Evolutionary conservation across 1,140 invertebrate species (phyloP).

Genomic region (Bombus confusus): DNA sequence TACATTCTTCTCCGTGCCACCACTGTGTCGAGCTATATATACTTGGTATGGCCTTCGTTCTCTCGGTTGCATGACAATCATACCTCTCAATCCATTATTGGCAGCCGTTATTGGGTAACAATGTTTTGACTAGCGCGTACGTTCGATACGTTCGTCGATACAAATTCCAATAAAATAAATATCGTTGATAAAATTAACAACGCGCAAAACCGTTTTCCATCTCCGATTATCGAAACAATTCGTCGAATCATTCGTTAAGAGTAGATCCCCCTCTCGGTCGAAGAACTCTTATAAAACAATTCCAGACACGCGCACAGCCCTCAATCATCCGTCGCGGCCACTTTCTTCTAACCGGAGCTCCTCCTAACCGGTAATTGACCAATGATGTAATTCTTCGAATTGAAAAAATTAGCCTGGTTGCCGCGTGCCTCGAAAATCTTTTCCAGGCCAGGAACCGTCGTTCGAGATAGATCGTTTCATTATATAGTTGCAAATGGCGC

Average conservation of each 20-base stretch:
- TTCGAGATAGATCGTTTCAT: not conserved
- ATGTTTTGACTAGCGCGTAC: slow-evolving; percentile 6
- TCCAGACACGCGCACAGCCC: slow-evolving; percentile 34
- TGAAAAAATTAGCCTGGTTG: slow-evolving; percentile 22
- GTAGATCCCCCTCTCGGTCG: not conserved
- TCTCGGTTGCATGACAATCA: slow-evolving; percentile 58
- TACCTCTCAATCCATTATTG: slow-evolving; percentile 56
- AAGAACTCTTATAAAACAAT: slow-evolving; percentile 36
- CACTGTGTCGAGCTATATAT: slow-evolving; percentile 52
- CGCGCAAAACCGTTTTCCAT: not conserved
- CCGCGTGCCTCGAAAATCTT: slow-evolving; percentile 12
- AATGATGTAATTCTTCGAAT: slow-evolving; percentile 38
- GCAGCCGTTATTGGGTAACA: slow-evolving; percentile 29
- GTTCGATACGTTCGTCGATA: not conserved
- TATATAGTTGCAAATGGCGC: not conserved
- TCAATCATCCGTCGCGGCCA: slow-evolving; percentile 23
- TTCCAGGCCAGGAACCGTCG: not conserved
- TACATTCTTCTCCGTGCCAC: slow-evolving; percentile 13
- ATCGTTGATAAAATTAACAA: not conserved
- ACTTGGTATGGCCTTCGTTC: slow-evolving; percentile 63
- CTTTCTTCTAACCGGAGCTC: slow-evolving; percentile 50
- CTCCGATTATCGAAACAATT: not conserved
- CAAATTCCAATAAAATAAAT: not conserved
- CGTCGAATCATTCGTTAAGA: not conserved
- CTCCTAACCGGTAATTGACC: slow-evolving; percentile 14